Evolutionary conservation across 2,113 vertebrate genomes (phyloP).

Genomic region (Paramisgurnus dabryanus): DNA sequence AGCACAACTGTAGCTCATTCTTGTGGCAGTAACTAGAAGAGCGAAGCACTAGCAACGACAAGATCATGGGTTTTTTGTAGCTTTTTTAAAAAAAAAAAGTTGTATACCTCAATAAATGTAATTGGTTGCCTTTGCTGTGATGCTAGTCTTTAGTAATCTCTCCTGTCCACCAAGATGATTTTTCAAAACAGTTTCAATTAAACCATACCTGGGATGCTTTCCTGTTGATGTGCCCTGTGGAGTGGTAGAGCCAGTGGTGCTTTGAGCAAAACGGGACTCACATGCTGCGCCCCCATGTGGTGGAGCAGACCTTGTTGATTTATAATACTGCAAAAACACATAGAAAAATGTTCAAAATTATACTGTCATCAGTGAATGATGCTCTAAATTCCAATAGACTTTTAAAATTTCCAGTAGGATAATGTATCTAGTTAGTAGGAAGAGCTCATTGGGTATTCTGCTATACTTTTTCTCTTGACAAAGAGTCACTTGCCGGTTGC

Average conservation of each 20-base stretch:
- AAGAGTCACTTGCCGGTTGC: not conserved
- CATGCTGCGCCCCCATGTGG: slow-evolving; percentile 52
- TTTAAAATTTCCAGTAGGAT: not conserved
- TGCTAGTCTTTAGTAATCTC: not conserved
- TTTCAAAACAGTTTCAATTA: not conserved
- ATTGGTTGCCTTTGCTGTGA: not conserved
- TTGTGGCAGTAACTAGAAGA: too few relatives aligned
- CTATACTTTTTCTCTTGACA: not conserved
- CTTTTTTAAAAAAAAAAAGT: too few relatives aligned
- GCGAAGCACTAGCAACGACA: too few relatives aligned
- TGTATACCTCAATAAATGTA: too few relatives aligned
- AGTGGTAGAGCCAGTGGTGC: slow-evolving; percentile 38
- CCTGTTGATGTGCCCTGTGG: slow-evolving; percentile 48
- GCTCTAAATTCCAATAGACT: not conserved
- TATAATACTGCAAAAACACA: slow-evolving; percentile 65
- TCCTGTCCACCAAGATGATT: too few relatives aligned
- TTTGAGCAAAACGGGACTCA: slow-evolving; percentile 61
- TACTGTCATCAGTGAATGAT: too few relatives aligned
- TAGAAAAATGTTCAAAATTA: not conserved
- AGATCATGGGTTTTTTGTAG: too few relatives aligned
- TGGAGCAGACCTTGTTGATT: slow-evolving; percentile 52
- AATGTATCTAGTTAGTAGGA: not conserved
- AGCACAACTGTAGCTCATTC: too few relatives aligned
- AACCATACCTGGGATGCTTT: slow-evolving; percentile 65
- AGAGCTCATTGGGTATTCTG: not conserved